A percentile compares a stretch with the other conserved stretches of the same genome.
Evolutionary conservation across 37 sponge, comb jelly and placozoan genomes (phyloP).

Genomic region (Lycopodina hypogea): DNA sequence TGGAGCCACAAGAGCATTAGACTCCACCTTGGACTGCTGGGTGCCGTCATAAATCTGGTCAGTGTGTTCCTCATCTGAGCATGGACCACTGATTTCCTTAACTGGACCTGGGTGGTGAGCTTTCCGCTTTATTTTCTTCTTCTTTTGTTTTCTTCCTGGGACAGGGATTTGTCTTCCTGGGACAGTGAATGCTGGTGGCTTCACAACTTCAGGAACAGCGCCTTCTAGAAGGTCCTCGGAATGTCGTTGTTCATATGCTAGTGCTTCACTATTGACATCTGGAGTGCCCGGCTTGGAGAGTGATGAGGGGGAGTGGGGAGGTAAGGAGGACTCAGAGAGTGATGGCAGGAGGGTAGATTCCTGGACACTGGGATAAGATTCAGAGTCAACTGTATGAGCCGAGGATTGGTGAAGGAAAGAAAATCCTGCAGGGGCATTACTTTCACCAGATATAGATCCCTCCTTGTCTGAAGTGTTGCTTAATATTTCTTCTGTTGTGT

Average conservation of each 20-base stretch:
- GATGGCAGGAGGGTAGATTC: neutral
- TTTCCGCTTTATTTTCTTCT: conserved; percentile 28
- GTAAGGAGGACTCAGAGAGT: neutral
- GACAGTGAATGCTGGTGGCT: neutral
- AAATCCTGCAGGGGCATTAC: neutral
- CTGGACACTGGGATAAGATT: neutral
- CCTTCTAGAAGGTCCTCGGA: neutral
- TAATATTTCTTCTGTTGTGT: neutral
- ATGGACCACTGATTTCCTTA: neutral
- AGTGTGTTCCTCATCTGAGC: neutral
- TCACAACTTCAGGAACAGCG: neutral
- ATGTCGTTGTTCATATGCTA: neutral
- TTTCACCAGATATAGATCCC: neutral
- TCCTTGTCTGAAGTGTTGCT: no score
- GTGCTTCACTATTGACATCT: neutral
- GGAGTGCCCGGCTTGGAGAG: neutral
- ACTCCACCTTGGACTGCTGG: no score
- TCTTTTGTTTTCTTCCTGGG: neutral
- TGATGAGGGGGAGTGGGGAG: neutral
- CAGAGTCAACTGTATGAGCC: neutral
- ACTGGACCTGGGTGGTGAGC: conserved; percentile 35
- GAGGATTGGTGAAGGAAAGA: conserved; percentile 8
- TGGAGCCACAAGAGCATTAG: no score
- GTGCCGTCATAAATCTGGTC: no score
- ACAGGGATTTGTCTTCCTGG: neutral